Evolutionary conservation across 2,113 vertebrate species (phyloP).

Genomic region (Hassar affinis): DNA sequence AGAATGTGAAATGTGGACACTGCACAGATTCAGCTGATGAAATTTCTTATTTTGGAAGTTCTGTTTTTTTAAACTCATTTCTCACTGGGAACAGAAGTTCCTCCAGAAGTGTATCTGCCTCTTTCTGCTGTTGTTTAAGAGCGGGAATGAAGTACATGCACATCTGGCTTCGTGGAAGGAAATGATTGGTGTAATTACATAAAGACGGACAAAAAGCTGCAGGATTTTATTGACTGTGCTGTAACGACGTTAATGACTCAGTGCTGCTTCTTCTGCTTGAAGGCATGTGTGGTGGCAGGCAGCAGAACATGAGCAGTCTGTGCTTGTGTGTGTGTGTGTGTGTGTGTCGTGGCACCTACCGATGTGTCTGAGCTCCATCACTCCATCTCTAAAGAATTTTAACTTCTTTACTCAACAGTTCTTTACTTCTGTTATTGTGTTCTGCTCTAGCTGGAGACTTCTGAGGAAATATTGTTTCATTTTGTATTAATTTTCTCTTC

Average conservation of each 20-base stretch:
- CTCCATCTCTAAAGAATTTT: no score
- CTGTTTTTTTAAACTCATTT: neutral
- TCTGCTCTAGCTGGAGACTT: neutral
- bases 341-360: no score
- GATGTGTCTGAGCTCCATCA: neutral
- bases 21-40: neutral
- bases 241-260: neutral
- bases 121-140: neutral
- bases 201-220: neutral
- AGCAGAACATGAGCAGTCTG: neutral
- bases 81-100: neutral
- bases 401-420: neutral
- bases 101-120: neutral
- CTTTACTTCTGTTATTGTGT: neutral
- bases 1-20: no score
- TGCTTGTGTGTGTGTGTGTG: neutral
- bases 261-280: neutral
- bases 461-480: neutral
- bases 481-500: neutral
- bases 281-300: neutral
- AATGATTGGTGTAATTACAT: neutral
- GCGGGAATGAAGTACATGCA: neutral
- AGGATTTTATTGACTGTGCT: neutral
- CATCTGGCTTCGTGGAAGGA: slow-evolving; percentile 14
- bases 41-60: neutral